These are phyloP conservation scores for Holotrichia oblita DNA, from an alignment of 1,140 invertebrate species.

Conservation along the genomic window DNA sequence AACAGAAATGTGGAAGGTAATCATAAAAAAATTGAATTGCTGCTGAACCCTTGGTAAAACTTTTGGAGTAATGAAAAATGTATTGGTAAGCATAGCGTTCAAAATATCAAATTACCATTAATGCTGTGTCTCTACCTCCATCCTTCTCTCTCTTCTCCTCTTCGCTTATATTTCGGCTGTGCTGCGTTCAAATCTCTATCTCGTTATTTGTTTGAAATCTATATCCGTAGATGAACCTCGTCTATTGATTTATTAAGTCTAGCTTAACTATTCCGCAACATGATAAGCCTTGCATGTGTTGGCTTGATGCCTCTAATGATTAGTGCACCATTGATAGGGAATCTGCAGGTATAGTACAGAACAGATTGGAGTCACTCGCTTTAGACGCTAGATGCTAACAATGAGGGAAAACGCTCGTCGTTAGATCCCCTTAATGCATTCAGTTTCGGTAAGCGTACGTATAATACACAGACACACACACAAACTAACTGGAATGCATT, in stretches of 20 bases:
- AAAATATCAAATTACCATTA: background rate
- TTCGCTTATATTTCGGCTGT: no score
- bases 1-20: no score
- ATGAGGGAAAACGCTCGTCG: no score
- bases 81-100: background rate
- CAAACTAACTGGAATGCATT: background rate
- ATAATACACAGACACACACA: background rate
- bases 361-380: background rate
- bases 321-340: slow-evolving; percentile 19
- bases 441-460: background rate
- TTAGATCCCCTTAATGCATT: no score
- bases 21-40: no score
- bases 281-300: slow-evolving; percentile 6
- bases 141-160: background rate
- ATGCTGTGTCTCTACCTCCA: background rate
- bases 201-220: background rate
- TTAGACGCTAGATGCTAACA: background rate
- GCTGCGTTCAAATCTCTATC: background rate
- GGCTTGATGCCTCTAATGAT: background rate
- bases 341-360: slow-evolving; percentile 6
- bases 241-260: slow-evolving; percentile 29
- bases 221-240: background rate
- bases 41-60: no score
- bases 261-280: background rate
- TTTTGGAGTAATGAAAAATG: no score